Percentiles rank a stretch among this genome's conserved stretches.
Conservation (phyloP, 2,113 vertebrate genomes). For the Phalacrocorax brasilianus region DNA sequence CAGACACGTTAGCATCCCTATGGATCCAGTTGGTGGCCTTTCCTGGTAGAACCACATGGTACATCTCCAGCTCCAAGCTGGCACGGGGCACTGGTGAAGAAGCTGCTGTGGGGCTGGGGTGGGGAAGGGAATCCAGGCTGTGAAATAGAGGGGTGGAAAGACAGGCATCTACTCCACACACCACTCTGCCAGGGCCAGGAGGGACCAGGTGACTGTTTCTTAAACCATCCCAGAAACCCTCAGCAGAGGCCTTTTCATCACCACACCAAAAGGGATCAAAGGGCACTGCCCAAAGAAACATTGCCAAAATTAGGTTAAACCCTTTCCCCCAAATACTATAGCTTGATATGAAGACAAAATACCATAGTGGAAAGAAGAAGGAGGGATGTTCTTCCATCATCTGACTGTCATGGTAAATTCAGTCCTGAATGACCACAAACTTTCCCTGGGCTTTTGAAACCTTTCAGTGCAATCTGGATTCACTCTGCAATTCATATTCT, state of each 20-base stretch:
- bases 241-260: not conserved
- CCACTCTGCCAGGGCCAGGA: not conserved
- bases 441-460: not conserved
- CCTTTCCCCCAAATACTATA: not conserved
- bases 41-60: not conserved
- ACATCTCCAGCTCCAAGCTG: not conserved
- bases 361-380: not conserved
- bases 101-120: not conserved
- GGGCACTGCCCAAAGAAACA: not conserved
- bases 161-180: accelerated
- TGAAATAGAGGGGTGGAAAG: not conserved
- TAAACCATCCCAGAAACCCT: not conserved
- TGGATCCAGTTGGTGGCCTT: not conserved
- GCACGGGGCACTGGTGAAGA: not conserved
- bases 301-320: not conserved
- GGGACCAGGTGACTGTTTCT: not conserved
- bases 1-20: not conserved
- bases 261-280: not conserved
- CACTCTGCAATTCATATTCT: not conserved
- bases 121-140: not conserved
- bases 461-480: not conserved
- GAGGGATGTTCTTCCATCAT: not conserved
- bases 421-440: not conserved
- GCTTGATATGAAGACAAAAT: not conserved
- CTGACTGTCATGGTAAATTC: not conserved